Percentiles rank a stretch among this genome's conserved stretches.
These are phyloP conservation scores for Platyscapa corneri DNA, from an alignment of 1,140 invertebrate species.

Conservation along the genomic window DNA sequence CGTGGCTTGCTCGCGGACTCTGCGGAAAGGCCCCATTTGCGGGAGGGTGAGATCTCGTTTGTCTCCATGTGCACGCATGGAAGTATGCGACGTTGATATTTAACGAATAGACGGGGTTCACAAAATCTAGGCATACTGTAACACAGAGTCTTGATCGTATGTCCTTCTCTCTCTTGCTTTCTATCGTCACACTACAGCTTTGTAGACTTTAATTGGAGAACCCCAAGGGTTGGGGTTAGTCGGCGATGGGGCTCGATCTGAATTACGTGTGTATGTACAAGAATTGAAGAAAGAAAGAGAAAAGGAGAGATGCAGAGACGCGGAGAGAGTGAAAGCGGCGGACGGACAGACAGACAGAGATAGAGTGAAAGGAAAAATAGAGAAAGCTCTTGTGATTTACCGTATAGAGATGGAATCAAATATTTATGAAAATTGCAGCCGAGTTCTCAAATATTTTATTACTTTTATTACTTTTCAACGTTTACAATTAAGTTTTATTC, in stretches of 20 bases:
- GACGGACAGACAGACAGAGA: background rate
- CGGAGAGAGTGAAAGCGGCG: background rate
- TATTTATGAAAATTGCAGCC: too few relatives aligned
- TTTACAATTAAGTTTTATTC: too few relatives aligned
- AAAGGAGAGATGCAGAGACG: too few relatives aligned
- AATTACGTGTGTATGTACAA: slow-evolving; percentile 33
- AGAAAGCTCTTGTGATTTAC: too few relatives aligned
- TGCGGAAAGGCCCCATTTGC: background rate
- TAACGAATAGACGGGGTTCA: background rate
- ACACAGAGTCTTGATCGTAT: background rate
- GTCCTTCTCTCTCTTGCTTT: background rate
- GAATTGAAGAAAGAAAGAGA: too few relatives aligned
- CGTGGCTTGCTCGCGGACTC: background rate
- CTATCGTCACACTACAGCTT: background rate
- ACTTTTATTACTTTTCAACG: too few relatives aligned
- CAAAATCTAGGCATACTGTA: too few relatives aligned
- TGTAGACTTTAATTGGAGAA: slow-evolving; percentile 48
- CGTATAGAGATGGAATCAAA: background rate
- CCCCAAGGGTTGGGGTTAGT: background rate
- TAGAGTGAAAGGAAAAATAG: background rate
- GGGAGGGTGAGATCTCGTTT: background rate
- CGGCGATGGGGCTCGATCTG: background rate
- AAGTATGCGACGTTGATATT: background rate
- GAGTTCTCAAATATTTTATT: background rate
- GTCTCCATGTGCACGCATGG: background rate